phyloP scores from a whole-genome alignment of 2,797 vertebrate species.

The Acomys russatus region DNA sequence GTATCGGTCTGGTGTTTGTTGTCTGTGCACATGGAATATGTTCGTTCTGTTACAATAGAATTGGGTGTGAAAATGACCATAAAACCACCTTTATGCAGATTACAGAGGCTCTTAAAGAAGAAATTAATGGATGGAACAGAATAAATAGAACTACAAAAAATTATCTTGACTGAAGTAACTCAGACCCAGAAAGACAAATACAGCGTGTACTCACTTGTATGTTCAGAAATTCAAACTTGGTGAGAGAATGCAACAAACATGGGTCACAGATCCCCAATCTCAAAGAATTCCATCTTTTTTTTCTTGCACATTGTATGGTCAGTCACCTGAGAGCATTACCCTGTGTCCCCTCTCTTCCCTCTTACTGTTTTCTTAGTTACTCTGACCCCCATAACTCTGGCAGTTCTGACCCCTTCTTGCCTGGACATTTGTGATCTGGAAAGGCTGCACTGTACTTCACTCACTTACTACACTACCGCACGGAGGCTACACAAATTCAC shows the following conservation, averaged over 20 bases:
- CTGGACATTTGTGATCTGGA: not conserved
- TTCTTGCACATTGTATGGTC: not conserved
- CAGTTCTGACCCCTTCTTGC: not conserved
- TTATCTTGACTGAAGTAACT: too few relatives aligned
- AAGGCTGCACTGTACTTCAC: not conserved
- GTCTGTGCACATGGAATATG: rapidly evolving
- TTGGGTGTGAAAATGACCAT: not conserved
- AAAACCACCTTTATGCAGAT: not conserved
- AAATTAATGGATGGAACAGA: not conserved
- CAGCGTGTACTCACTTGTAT: too few relatives aligned
- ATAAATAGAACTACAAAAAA: too few relatives aligned
- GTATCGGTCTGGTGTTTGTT: not conserved
- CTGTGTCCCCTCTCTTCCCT: not conserved
- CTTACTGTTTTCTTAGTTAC: not conserved
- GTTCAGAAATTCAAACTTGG: not conserved
- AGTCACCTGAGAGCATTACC: rapidly evolving
- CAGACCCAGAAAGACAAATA: too few relatives aligned
- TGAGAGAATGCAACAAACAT: rapidly evolving
- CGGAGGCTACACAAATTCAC: too few relatives aligned
- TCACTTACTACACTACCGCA: not conserved
- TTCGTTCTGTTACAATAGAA: rapidly evolving
- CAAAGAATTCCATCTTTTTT: not conserved
- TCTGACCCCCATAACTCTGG: too few relatives aligned
- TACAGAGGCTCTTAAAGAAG: not conserved
- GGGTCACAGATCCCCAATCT: not conserved